These are phyloP conservation scores for Lysandra coridon DNA, from an alignment of 2,888 invertebrate species.

Conservation along the genomic window DNA sequence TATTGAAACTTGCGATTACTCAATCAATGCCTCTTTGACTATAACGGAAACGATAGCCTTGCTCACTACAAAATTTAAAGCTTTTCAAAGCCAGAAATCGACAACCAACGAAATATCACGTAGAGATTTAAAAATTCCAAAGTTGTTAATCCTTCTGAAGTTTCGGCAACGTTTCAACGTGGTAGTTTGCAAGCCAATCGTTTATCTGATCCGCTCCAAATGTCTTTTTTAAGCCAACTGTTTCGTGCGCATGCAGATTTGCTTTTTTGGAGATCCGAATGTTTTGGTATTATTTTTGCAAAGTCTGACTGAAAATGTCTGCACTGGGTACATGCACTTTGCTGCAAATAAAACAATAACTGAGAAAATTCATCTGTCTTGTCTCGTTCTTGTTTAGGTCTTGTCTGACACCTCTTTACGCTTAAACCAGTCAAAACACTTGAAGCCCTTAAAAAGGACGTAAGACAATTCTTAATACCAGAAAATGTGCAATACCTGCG, in stretches of 20 bases:
- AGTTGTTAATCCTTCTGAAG: constrained; percentile 22
- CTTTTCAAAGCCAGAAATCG: constrained; percentile 21
- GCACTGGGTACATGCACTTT: neutral
- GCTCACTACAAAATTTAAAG: neutral
- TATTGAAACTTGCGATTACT: neutral
- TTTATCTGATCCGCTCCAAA: constrained; percentile 19
- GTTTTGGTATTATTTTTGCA: neutral
- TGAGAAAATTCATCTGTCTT: no score
- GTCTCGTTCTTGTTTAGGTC: no score
- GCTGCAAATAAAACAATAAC: neutral
- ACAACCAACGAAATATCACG: constrained; percentile 1
- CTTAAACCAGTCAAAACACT: no score
- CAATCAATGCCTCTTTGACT: neutral
- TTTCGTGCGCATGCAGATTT: neutral
- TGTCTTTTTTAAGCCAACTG: constrained; percentile 19
- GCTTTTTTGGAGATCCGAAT: neutral
- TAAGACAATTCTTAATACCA: no score
- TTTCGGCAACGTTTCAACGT: constrained; percentile 18
- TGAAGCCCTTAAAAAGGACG: no score
- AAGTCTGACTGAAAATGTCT: neutral
- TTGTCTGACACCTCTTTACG: no score
- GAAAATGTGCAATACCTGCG: no score
- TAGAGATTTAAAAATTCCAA: constrained; percentile 21
- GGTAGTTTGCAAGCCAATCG: constrained; percentile 23
- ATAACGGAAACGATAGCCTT: neutral